Evolutionary conservation across 2,888 invertebrate genomes (phyloP).

Genomic region (Rambutsinella grinnellia): DNA sequence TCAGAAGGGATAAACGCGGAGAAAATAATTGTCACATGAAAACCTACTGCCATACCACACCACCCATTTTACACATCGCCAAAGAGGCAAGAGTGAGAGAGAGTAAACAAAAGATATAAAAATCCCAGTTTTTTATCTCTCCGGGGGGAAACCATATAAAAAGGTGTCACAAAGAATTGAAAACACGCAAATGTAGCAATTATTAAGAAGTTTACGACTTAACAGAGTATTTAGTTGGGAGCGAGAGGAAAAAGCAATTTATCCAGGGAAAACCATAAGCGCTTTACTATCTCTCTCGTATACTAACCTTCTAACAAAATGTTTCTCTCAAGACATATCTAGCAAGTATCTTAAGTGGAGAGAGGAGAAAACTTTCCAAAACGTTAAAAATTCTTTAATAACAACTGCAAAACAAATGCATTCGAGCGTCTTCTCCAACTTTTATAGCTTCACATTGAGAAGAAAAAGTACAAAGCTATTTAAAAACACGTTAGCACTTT

Average conservation of each 20-base stretch:
- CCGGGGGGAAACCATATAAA: neutral
- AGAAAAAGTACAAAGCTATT: too few species aligned
- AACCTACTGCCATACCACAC: neutral
- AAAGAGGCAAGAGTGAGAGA: too few species aligned
- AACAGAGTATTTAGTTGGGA: neutral
- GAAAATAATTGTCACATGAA: slow-evolving; percentile 23
- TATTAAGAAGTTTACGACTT: neutral
- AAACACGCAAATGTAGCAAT: neutral
- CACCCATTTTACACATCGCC: neutral
- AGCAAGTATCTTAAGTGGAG: too few species aligned
- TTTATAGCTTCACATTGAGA: too few species aligned
- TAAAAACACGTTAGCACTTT: too few species aligned
- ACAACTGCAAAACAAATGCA: too few species aligned
- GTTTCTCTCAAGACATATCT: neutral
- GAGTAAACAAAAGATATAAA: neutral
- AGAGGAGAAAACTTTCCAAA: too few species aligned
- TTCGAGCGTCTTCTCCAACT: too few species aligned
- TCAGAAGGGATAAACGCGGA: neutral
- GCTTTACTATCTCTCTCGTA: neutral
- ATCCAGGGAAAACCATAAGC: neutral
- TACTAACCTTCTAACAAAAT: too few species aligned
- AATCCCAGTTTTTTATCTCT: neutral
- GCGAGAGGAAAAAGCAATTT: neutral
- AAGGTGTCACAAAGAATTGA: neutral
- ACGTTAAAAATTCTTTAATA: too few species aligned